Percentiles rank a stretch among this genome's conserved stretches.
Evolutionary conservation across 2,113 vertebrate species (phyloP).

Genomic region (Xiphophorus couchianus): DNA sequence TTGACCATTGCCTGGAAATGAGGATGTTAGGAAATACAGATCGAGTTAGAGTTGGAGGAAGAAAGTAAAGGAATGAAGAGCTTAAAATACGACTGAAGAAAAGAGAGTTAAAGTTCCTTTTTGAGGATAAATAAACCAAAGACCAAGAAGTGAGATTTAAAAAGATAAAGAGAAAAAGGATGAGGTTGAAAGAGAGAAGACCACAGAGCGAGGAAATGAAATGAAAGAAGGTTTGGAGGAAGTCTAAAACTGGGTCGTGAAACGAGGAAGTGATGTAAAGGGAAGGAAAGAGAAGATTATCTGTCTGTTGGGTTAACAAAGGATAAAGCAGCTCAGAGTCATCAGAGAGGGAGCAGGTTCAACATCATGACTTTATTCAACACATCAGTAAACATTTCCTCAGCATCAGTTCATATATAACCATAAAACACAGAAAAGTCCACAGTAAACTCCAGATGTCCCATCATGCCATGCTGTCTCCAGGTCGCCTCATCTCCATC

Average conservation of each 20-base stretch:
- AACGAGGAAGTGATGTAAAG: too few relatives aligned
- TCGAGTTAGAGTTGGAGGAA: neutral
- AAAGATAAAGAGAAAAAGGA: neutral
- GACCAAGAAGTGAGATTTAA: neutral
- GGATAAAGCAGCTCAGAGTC: too few relatives aligned
- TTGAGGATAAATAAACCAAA: neutral
- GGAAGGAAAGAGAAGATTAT: too few relatives aligned
- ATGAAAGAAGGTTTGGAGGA: neutral
- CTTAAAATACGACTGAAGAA: neutral
- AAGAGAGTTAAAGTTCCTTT: neutral
- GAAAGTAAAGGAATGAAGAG: neutral
- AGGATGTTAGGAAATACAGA: neutral
- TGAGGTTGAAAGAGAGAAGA: neutral
- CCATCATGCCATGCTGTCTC: conserved; percentile 45
- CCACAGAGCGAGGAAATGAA: neutral
- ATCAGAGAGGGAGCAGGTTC: neutral
- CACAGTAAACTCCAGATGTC: neutral
- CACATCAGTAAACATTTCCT: neutral
- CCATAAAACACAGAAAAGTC: neutral
- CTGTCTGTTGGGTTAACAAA: too few relatives aligned
- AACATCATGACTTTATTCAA: neutral
- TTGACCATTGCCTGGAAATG: neutral
- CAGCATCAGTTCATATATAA: too few relatives aligned
- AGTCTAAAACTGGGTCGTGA: neutral
- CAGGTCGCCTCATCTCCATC: conserved; percentile 36